Evolutionary conservation across 1,140 invertebrate species (phyloP).

Genomic region (Riptortus pedestris): DNA sequence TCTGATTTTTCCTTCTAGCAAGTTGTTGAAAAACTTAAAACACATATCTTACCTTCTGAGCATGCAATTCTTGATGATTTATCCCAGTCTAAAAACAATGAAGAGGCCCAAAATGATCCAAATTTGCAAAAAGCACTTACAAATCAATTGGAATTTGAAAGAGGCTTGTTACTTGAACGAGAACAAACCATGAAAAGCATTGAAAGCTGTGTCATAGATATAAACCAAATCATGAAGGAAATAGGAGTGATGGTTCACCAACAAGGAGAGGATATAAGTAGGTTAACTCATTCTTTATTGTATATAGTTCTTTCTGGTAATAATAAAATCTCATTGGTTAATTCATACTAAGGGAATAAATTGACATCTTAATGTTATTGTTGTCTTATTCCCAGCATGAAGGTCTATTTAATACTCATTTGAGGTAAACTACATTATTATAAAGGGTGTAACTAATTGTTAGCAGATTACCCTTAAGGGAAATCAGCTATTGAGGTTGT

Average conservation of each 20-base stretch:
- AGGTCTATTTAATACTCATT: no score
- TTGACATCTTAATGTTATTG: no score
- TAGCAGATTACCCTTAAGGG: no score
- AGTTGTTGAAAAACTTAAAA: slow-evolving; percentile 16
- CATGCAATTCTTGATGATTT: slow-evolving; percentile 33
- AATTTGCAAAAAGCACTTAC: slow-evolving; percentile 36
- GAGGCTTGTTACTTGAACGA: slow-evolving; percentile 59
- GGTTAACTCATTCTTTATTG: slow-evolving; percentile 32
- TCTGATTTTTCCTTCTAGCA: neutral
- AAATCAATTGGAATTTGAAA: slow-evolving; percentile 57
- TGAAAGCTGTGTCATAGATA: slow-evolving; percentile 76
- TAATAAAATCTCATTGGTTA: no score
- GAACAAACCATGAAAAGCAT: slow-evolving; percentile 62
- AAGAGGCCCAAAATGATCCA: slow-evolving; percentile 34
- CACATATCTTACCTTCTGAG: slow-evolving; percentile 27
- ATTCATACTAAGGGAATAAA: no score
- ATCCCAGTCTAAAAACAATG: slow-evolving; percentile 29
- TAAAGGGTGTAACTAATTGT: no score
- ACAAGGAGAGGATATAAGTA: slow-evolving; percentile 76
- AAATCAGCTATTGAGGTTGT: no score
- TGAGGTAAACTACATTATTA: no score
- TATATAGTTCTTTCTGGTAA: no score
- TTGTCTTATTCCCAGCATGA: no score
- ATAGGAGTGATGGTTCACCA: slow-evolving; percentile 67
- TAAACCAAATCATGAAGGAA: slow-evolving; percentile 85